Evolutionary conservation across 2,113 vertebrate species (phyloP).

Genomic region (Poicephalus gulielmi): DNA sequence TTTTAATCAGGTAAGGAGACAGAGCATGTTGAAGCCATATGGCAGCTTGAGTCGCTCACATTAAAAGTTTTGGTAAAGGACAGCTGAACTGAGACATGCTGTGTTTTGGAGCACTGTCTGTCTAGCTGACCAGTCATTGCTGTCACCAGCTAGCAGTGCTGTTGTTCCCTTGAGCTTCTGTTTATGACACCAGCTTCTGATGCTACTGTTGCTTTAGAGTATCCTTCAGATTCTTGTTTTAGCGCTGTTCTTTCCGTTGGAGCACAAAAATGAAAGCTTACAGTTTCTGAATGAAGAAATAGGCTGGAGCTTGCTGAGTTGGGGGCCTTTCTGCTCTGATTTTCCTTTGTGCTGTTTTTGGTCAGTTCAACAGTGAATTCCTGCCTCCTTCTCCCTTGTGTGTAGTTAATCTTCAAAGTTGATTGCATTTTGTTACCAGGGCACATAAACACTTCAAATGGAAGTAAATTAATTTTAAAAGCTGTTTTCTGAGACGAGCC

Average conservation of each 20-base stretch:
- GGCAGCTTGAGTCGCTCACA: background rate
- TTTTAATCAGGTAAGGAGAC: background rate
- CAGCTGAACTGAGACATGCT: background rate
- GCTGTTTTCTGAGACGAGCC: background rate
- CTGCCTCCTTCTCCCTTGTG: background rate
- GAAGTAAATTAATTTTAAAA: background rate
- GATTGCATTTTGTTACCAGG: background rate
- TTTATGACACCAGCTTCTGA: background rate
- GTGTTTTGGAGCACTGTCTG: background rate
- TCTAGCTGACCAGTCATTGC: background rate
- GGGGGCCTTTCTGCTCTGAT: background rate
- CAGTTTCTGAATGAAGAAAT: background rate
- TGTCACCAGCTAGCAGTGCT: background rate
- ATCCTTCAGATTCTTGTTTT: background rate
- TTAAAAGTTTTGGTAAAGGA: background rate
- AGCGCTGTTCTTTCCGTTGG: background rate
- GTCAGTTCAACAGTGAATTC: background rate
- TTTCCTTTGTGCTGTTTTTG: background rate
- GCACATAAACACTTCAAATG: background rate
- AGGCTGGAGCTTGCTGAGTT: background rate
- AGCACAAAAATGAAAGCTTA: background rate
- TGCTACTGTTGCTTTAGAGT: background rate
- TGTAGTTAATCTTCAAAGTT: background rate
- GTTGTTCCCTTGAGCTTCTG: background rate
- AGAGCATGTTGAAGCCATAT: background rate